Evolutionary conservation across 2,888 invertebrate genomes (phyloP).

Genomic region (Neoitamus cyanurus): DNA sequence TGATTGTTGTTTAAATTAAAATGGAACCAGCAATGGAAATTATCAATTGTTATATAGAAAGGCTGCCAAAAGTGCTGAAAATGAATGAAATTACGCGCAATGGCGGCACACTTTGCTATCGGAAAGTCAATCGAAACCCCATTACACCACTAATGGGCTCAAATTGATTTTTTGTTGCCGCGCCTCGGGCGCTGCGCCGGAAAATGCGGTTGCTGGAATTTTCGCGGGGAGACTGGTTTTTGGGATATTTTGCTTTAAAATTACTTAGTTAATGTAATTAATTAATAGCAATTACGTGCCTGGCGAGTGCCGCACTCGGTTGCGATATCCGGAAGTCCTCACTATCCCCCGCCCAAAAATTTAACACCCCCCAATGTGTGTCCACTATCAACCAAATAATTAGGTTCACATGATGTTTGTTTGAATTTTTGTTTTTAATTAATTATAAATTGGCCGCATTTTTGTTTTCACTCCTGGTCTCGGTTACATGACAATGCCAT

Average conservation of each 20-base stretch:
- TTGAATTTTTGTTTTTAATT: not conserved
- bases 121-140: slow-evolving; percentile 26
- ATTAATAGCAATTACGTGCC: not conserved
- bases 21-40: slow-evolving; percentile 25
- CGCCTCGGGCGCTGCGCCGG: not conserved
- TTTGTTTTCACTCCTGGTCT: not conserved
- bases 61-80: slow-evolving; percentile 3
- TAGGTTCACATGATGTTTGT: not conserved
- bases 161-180: slow-evolving; percentile 23
- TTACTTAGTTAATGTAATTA: slow-evolving; percentile 26
- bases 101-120: not conserved
- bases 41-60: slow-evolving; percentile 20
- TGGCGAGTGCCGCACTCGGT: not conserved
- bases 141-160: slow-evolving; percentile 24
- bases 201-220: not conserved
- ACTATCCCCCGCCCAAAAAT: not conserved
- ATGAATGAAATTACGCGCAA: not conserved
- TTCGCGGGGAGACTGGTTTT: not conserved
- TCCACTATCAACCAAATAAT: not conserved
- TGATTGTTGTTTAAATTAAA: slow-evolving; percentile 27
- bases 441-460: not conserved
- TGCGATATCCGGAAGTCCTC: not conserved
- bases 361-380: not conserved
- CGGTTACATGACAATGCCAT: not conserved
- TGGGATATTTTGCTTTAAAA: not conserved